Evolutionary conservation across 2,113 vertebrate species (phyloP).

Genomic region (Alligator mississippiensis): DNA sequence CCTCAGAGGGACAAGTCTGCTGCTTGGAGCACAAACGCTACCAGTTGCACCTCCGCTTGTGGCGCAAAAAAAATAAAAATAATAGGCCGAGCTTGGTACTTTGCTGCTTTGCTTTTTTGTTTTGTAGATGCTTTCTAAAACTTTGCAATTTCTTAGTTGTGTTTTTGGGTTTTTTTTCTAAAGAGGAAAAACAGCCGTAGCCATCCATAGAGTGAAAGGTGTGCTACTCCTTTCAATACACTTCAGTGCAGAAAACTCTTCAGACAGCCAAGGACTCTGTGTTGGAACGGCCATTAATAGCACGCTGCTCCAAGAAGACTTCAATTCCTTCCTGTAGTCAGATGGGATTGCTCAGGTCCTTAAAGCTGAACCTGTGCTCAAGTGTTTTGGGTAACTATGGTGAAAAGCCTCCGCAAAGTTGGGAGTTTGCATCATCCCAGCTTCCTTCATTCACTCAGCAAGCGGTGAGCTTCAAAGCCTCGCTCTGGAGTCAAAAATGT

Average conservation of each 20-base stretch:
- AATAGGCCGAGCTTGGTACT: not conserved
- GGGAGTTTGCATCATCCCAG: not conserved
- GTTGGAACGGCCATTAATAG: not conserved
- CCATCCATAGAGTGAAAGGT: not conserved
- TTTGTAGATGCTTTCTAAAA: not conserved
- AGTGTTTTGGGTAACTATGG: not conserved
- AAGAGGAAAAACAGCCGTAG: not conserved
- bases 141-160: not conserved
- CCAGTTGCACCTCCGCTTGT: too few species aligned
- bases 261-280: not conserved
- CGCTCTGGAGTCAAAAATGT: not conserved
- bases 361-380: not conserved
- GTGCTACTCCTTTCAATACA: not conserved
- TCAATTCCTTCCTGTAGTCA: not conserved
- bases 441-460: not conserved
- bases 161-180: not conserved
- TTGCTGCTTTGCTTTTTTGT: too few species aligned
- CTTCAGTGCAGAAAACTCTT: not conserved
- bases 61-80: too few species aligned
- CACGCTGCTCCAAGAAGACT: not conserved
- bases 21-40: too few species aligned
- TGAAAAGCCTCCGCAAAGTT: not conserved
- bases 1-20: too few species aligned
- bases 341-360: not conserved
- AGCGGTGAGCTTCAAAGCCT: not conserved